Conservation (phyloP, 2,888 invertebrate genomes). For the Luperina testacea region DNA sequence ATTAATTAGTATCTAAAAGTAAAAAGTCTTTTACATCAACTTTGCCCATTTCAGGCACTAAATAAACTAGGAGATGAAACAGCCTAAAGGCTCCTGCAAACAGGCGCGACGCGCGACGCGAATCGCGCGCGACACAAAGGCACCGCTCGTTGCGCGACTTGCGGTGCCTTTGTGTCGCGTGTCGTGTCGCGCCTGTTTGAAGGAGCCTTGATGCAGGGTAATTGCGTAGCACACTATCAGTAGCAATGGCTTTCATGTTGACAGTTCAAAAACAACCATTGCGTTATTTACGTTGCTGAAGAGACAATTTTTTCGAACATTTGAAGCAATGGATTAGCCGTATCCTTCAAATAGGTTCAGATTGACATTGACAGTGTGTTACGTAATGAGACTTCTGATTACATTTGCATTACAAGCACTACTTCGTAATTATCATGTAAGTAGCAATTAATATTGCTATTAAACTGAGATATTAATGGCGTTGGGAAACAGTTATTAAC, state of each 20-base stretch:
- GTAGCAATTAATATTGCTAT: constrained; percentile 7
- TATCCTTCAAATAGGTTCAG: background rate
- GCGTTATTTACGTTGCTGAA: background rate
- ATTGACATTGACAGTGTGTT: background rate
- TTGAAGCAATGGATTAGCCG: background rate
- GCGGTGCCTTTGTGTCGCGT: too few relatives aligned
- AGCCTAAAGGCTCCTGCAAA: background rate
- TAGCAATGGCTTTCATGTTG: background rate
- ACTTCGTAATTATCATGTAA: constrained; percentile 1
- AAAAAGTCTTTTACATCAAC: background rate
- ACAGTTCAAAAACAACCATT: background rate
- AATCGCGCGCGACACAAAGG: too few relatives aligned
- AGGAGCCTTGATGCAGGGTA: too few relatives aligned
- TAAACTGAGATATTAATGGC: constrained; percentile 16
- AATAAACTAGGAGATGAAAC: background rate
- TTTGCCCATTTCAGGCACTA: background rate
- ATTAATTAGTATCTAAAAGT: background rate
- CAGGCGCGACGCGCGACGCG: too few relatives aligned
- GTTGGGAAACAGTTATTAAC: constrained; percentile 7
- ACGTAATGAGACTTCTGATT: background rate
- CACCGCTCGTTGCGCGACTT: too few relatives aligned
- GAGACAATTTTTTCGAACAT: background rate
- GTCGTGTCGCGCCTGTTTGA: too few relatives aligned
- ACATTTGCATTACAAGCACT: constrained; percentile 20
- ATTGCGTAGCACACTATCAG: background rate